Evolutionary conservation across 1,140 invertebrate genomes (phyloP).

Genomic region (Leucophenga varia): DNA sequence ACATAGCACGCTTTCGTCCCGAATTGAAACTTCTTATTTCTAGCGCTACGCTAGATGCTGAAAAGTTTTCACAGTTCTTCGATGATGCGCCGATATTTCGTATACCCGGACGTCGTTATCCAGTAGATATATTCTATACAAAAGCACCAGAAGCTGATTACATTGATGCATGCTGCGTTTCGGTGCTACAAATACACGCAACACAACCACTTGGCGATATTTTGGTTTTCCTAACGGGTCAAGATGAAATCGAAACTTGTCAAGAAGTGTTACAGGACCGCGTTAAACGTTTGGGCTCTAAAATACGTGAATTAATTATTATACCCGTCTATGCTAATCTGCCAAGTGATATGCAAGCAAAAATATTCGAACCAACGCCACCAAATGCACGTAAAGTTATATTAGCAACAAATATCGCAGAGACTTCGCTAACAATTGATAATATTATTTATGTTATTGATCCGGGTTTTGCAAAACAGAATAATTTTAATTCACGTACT

Average conservation of each 20-base stretch:
- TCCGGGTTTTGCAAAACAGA: conserved; percentile 98
- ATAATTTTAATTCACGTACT: conserved; percentile 97
- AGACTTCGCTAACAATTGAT: conserved; percentile 98
- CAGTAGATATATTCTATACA: conserved; percentile 96
- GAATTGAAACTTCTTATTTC: conserved; percentile 97
- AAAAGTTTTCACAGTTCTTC: conserved; percentile 98
- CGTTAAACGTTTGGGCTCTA: conserved; percentile 84
- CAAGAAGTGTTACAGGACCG: conserved; percentile 91
- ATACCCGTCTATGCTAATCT: conserved; percentile 98
- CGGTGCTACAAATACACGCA: conserved; percentile 96
- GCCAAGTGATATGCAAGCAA: conserved; percentile 97
- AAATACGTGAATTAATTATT: conserved; percentile 91
- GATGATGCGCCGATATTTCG: conserved; percentile 97
- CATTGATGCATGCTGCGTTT: conserved; percentile 95
- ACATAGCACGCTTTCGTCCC: conserved; percentile 91
- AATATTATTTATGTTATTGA: conserved; percentile 99
- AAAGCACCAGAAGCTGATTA: conserved; percentile 99
- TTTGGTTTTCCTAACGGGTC: conserved; percentile 94
- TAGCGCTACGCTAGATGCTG: conserved; percentile 95
- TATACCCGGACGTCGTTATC: conserved; percentile 86
- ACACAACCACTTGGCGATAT: conserved; percentile 95
- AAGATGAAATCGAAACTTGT: conserved; percentile 96
- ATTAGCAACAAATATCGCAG: conserved; percentile 98
- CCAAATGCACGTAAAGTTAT: conserved; percentile 94
- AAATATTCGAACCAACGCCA: conserved; percentile 96